Conservation (phyloP, 2,888 invertebrate genomes). For the Onchidella celtica region DNA sequence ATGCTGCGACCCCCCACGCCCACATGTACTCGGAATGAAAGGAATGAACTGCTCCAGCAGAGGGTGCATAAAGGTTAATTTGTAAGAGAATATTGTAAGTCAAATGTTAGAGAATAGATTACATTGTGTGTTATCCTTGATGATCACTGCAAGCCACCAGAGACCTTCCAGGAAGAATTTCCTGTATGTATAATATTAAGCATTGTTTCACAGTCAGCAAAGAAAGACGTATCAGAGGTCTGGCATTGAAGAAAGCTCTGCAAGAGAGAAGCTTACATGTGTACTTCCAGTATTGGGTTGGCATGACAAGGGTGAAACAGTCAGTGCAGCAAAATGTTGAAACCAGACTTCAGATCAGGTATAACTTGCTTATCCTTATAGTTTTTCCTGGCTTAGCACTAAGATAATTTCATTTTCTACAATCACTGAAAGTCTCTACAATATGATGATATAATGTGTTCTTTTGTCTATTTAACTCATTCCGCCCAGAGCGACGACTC, state of each 20-base stretch:
- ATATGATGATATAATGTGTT: not conserved
- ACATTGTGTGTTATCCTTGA: too few species aligned
- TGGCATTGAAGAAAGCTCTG: constrained; percentile 58
- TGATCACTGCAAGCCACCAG: too few species aligned
- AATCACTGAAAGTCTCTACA: not conserved
- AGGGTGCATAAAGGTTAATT: too few species aligned
- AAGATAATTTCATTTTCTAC: not conserved
- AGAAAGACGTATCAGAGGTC: constrained; percentile 56
- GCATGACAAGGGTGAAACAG: constrained; percentile 60
- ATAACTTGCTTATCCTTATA: not conserved
- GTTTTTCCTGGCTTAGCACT: not conserved
- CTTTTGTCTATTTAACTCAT: too few species aligned
- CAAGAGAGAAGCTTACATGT: constrained; percentile 57
- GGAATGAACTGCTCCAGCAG: too few species aligned
- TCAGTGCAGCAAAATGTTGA: constrained; percentile 66
- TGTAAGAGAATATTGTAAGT: too few species aligned
- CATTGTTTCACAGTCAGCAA: constrained; percentile 47
- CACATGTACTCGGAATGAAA: too few species aligned
- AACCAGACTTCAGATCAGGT: constrained; percentile 68
- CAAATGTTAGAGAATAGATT: too few species aligned
- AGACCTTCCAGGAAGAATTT: too few species aligned
- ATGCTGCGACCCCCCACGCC: too few species aligned
- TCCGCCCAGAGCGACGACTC: too few species aligned
- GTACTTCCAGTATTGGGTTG: constrained; percentile 67
- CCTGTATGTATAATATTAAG: too few species aligned